These are phyloP conservation scores for Temnothorax ravouxi DNA, from an alignment of 2,888 invertebrate genomes.

Conservation along the genomic window DNA sequence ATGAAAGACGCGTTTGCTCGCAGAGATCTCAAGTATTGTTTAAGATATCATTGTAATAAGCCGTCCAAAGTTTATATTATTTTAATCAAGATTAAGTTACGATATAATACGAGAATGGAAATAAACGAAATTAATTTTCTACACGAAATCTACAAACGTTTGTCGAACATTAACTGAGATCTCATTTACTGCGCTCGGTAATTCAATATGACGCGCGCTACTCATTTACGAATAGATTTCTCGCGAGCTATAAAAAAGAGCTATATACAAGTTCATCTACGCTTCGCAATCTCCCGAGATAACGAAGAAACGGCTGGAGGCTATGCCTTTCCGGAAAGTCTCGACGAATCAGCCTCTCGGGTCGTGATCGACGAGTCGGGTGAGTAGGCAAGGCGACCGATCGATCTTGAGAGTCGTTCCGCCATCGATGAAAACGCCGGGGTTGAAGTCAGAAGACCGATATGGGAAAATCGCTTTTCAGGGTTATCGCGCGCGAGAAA, in stretches of 20 bases:
- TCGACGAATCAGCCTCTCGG: slow-evolving; percentile 51
- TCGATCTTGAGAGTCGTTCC: slow-evolving; percentile 51
- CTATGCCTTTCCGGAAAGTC: slow-evolving; percentile 64
- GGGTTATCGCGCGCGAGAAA: slow-evolving; percentile 66
- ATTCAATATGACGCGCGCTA: not conserved
- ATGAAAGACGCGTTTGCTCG: slow-evolving; percentile 1
- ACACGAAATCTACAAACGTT: not conserved
- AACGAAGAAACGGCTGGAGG: slow-evolving; percentile 51
- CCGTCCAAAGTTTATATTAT: not conserved
- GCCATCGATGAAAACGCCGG: slow-evolving; percentile 38
- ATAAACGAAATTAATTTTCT: not conserved
- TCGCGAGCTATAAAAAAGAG: slow-evolving; percentile 18
- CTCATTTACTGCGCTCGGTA: not conserved
- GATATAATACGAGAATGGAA: not conserved
- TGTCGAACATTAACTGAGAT: not conserved
- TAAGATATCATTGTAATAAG: not conserved
- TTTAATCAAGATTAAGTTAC: not conserved
- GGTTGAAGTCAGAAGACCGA: slow-evolving; percentile 60
- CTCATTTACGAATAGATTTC: slow-evolving; percentile 3
- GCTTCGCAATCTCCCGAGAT: slow-evolving; percentile 42
- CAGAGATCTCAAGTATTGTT: not conserved
- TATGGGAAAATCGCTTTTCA: slow-evolving; percentile 66
- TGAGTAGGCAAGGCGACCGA: slow-evolving; percentile 38
- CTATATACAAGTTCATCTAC: slow-evolving; percentile 21
- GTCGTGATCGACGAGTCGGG: slow-evolving; percentile 66